phyloP scores from a whole-genome alignment of 2,888 invertebrate genomes.

The Taphrorychus bicolor region DNA sequence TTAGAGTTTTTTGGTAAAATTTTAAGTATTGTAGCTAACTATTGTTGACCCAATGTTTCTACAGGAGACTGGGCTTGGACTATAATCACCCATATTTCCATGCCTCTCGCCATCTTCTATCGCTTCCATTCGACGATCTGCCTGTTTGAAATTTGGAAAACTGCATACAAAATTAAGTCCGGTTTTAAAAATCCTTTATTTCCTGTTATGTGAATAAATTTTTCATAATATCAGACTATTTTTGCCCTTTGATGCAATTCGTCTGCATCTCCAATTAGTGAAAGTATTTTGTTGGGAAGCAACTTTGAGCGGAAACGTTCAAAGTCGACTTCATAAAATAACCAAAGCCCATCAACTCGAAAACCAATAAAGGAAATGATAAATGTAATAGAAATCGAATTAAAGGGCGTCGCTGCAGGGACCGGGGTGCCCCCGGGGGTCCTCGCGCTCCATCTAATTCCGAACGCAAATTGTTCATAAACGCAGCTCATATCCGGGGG shows the following conservation, averaged over 20 bases:
- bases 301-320: not conserved
- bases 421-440: not conserved
- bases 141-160: constrained; percentile 95
- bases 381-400: constrained; percentile 39
- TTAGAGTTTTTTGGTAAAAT: constrained; percentile 88
- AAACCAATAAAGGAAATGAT: constrained; percentile 42
- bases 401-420: constrained; percentile 20
- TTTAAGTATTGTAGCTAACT: not conserved
- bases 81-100: constrained; percentile 92
- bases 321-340: constrained; percentile 17
- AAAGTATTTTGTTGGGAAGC: not conserved
- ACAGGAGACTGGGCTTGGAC: constrained; percentile 87
- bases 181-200: constrained; percentile 40
- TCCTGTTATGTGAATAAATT: constrained; percentile 29
- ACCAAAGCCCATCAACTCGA: constrained; percentile 29
- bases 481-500: constrained; percentile 36
- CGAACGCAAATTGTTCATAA: constrained; percentile 39
- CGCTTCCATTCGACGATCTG: constrained; percentile 95
- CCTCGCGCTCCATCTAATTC: constrained; percentile 33
- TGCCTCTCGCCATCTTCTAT: constrained; percentile 93
- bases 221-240: no score
- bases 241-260: no score
- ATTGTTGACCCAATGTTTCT: no score
- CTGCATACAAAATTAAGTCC: constrained; percentile 78
- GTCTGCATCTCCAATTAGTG: no score